Base-by-base conservation (phyloP, 2,888 invertebrate species). In the Macaria notata region DNA sequence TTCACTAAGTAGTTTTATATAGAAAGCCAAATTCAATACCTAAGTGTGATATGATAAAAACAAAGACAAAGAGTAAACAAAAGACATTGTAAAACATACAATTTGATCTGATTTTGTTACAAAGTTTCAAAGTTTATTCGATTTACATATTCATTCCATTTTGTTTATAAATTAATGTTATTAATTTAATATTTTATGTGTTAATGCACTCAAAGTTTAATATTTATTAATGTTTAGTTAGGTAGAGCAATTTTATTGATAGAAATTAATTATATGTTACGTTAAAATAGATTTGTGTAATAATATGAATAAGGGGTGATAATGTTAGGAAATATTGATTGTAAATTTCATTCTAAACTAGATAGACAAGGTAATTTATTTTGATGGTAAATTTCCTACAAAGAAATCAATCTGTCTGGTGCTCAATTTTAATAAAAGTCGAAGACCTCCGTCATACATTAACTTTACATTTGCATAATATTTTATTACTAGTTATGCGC, bases 91-190 rank as follows among this genome's bases (percentile, higher is more conserved):
- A 75, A 74, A 59, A 68, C 75, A 83, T 79, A 78, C 75, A 82
- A 81, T 79, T 79, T 79, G 83, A 84, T 84, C 82, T 85, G 89
- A 88, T 79, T 80, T 77, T 79, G 82, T 87, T 86, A 76, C 69
- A 72, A 66, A 74, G 60, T 79, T 83, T 78, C 67, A 83, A 80
- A 82, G 75, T 84, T 81, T 84, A 84, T 79, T 66, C 64, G 69
- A 68, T 78, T 81, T 78, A 78, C 69, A 59, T 66, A 69, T 69
- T 81, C 87, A 88, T 88, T 88, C 87, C 86, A 83, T 83, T 79
- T 73, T 64, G 61, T 63, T 50, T 44, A 43, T 71, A 73, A 29
- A 43, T 46, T 46, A 43, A 36, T 54, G 30, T 56, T 54, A 54
- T 53, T 66, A 58, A 46, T 68, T 58, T 68, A 56, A 49, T 51